Base-by-base conservation (phyloP, 2,888 invertebrate genomes). In the Brachylomia viminalis region DNA sequence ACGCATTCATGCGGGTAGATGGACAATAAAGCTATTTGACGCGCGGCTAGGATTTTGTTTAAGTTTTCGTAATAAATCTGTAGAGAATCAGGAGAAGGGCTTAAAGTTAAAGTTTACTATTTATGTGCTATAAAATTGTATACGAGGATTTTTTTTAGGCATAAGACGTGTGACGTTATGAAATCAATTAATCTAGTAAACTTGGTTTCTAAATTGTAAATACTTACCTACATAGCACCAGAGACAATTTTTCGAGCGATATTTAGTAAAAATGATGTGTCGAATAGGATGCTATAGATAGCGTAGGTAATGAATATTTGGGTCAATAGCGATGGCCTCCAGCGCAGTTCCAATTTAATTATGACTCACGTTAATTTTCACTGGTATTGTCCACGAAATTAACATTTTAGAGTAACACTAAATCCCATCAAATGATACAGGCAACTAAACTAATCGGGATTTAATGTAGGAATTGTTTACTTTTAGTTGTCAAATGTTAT, bases 301-400 rank as follows among this genome's bases (percentile, higher is more conserved):
- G 87, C 86, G 77, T 82, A n/a, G n/a, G n/a, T n/a, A 47, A 75
- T 76, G 81, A 82, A 88, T 91, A 94, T 93, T 91, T 93, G 80
- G 94, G 94, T 94, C 95, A 94, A 93, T 93, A 93, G 88, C 92
- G 91, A 87, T 89, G 92, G 92, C 92, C 92, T 91, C 91, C 90
- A 90, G 87, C 88, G 86, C 87, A 72, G 88, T 82, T 86, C 83
- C 83, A 87, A 88, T 87, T 88, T 89, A 88, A 88, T 87, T 86
- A 83, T 86, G 78, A 85, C 76, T 82, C 82, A 83, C 74, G 74
- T 81, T 67, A 72, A 86, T 86, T 86, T 87, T 87, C 80, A 82
- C 80, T 83, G 79, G 61, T 68, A 79, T 79, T 86, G 84, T 86
- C 73, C 71, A 59, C 69, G 52, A 80, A 83, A 83, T 73, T 75